Evolutionary conservation across 64 coral and sea anemone species (phyloP), one percentile per base, ranked within the genome.

Genomic region (Montipora foliosa): DNA sequence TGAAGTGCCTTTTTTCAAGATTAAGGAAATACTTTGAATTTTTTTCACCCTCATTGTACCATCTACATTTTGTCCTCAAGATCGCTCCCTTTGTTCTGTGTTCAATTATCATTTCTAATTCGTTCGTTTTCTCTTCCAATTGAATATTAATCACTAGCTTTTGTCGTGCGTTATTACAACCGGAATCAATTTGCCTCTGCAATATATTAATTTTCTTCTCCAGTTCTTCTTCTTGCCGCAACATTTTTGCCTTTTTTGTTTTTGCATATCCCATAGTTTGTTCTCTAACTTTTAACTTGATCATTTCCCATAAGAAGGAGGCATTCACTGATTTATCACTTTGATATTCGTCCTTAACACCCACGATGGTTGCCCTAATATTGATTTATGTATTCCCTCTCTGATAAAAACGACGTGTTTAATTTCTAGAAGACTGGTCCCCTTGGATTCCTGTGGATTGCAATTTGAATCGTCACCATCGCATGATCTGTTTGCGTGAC

Each of bases 401-500:
- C 57, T 83, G 53, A 21, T 60, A 83, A 58, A 60, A 83, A 59
- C 13, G 80, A 83, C 8, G 80, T 59, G 19, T 83, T 55, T 55
- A 55, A 55, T 55, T 55, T 55, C 52, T 2, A 55, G 9, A 55
- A 55, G 7, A 55, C 51, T 11, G 49, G 48, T 58, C 80, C 52
- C 80, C 80, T 83, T 52, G 21, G 9, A 59, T 83, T 83, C 22
- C 12, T 57, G 19, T 83, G 80, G 11, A 83, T n/a, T 50, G 9
- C 49, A 19, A 83, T 19, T 29, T 60, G 15, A 83, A 83, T 64
- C 24, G n/a, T 24, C 8, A 83, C 53, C 14, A 60, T 29, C 0
- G 51, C 24, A 83, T 83, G 53, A 58, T 83, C 80, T 52, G 51
- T 60, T 22, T 73, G 22, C 29, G 29, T 29, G 29, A 29, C 70